Conservation (phyloP, 2,797 vertebrate genomes). For the Clangula hyemalis region DNA sequence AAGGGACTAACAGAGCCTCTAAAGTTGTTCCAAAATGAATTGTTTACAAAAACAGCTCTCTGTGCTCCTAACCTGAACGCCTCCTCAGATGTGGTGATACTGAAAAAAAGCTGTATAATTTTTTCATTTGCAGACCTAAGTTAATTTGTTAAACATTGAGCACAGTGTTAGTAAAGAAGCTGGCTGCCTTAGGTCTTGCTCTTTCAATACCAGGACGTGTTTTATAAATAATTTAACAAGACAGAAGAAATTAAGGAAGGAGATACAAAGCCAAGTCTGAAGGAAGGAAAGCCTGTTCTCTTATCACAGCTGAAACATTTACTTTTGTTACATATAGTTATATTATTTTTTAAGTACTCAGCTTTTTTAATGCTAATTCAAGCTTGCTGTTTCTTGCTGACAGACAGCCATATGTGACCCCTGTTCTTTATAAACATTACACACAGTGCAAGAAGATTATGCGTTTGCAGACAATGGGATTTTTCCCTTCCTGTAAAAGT, state of each 20-base stretch:
- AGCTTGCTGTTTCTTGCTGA: slow-evolving; percentile 35
- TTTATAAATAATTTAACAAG: slow-evolving; percentile 47
- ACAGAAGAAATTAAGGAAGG: slow-evolving; percentile 32
- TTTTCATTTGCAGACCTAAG: slow-evolving; percentile 35
- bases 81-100: not conserved
- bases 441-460: not conserved
- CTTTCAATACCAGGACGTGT: slow-evolving; percentile 14
- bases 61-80: not conserved
- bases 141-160: not conserved
- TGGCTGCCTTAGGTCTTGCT: not conserved
- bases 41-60: not conserved
- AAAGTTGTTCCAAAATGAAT: not conserved
- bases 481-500: slow-evolving; percentile 13
- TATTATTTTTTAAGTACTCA: slow-evolving; percentile 39
- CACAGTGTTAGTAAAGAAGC: not conserved
- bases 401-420: slow-evolving; percentile 1
- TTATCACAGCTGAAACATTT: slow-evolving; percentile 36
- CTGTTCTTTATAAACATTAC: slow-evolving; percentile 34
- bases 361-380: slow-evolving; percentile 50
- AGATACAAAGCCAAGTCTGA: not conserved
- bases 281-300: slow-evolving; percentile 2
- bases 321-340: slow-evolving; percentile 34
- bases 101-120: slow-evolving; percentile 16
- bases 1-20: slow-evolving; percentile 21
- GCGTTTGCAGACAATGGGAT: not conserved